phyloP scores from a whole-genome alignment of 2,888 invertebrate genomes.

The Odontomyia ornata region DNA sequence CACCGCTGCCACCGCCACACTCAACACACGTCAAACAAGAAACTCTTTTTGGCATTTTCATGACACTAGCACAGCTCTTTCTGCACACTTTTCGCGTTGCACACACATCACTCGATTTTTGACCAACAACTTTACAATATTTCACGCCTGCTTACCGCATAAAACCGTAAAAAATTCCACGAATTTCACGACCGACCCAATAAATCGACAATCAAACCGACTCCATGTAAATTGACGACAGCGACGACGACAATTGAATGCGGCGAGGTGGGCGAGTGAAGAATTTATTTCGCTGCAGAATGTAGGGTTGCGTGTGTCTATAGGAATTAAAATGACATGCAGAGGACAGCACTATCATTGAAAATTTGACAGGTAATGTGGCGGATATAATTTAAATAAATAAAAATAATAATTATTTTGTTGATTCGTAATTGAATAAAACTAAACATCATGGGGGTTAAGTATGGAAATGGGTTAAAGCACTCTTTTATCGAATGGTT shows the following conservation, averaged over 20 bases:
- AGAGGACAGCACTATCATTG: not conserved
- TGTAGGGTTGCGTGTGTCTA: not conserved
- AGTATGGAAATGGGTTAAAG: too few species aligned
- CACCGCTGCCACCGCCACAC: constrained; percentile 30
- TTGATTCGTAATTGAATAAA: too few species aligned
- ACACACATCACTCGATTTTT: constrained; percentile 37
- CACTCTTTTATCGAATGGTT: too few species aligned
- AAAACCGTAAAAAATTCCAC: constrained; percentile 29
- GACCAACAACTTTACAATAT: not conserved
- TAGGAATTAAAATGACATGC: not conserved
- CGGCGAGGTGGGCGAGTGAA: constrained; percentile 23
- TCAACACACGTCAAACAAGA: constrained; percentile 36
- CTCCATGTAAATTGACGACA: constrained; percentile 26
- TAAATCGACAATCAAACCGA: constrained; percentile 36
- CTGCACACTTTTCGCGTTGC: constrained; percentile 4
- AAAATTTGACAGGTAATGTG: not conserved
- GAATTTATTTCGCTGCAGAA: not conserved
- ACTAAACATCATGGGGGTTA: too few species aligned
- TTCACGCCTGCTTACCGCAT: constrained; percentile 24
- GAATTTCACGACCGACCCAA: constrained; percentile 12
- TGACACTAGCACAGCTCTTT: constrained; percentile 35
- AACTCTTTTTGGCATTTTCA: constrained; percentile 27
- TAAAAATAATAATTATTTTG: too few species aligned
- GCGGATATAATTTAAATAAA: not conserved
- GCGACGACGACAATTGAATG: constrained; percentile 27